Evolutionary conservation across 2,888 invertebrate species (phyloP), one percentile per base, ranked within the genome.

Genomic region (Luperina testacea): DNA sequence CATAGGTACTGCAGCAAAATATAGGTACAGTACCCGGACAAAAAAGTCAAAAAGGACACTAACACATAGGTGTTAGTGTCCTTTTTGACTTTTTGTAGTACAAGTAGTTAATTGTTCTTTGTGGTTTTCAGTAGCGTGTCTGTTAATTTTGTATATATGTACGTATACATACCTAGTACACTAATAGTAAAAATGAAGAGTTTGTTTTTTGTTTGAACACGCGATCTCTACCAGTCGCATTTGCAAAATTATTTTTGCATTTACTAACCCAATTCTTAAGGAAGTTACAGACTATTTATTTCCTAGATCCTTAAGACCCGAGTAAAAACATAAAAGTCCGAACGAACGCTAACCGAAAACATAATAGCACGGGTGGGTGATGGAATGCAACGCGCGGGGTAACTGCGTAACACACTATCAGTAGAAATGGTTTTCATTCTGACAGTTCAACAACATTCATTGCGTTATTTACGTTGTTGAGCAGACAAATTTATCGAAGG

Each of bases 41-140:
- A n/a, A n/a, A n/a, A n/a, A n/a, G n/a, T n/a, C n/a, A n/a, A n/a
- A n/a, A n/a, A n/a, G n/a, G n/a, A n/a, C n/a, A n/a, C n/a, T n/a
- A n/a, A n/a, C n/a, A n/a, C n/a, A n/a, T n/a, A 6, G 32, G 4
- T n/a, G 42, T 17, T 27, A 20, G 27, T 72, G 59, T 73, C 74
- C n/a, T 59, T 9, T 69, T 69, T 75, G 17, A 74, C 81, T 51
- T 61, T 81, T 48, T 61, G 32, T 51, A 38, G 7, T 38, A 38
- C n/a, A 57, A 48, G 27, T n/a, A 70, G 9, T 75, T n/a, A 70
- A 6, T 75, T 51, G 32, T 38, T 11, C 20, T 20, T 68, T 27
- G 11, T 27, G 17, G 11, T 15, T n/a, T 67, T 9, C 15, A 67
- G 9, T n/a, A 68, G n/a, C 1, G n/a, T 51, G 17, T 57, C 3